Evolutionary conservation across 2,113 vertebrate species (phyloP), one percentile per base, ranked within the genome.

Genomic region (Mungos mungo): DNA sequence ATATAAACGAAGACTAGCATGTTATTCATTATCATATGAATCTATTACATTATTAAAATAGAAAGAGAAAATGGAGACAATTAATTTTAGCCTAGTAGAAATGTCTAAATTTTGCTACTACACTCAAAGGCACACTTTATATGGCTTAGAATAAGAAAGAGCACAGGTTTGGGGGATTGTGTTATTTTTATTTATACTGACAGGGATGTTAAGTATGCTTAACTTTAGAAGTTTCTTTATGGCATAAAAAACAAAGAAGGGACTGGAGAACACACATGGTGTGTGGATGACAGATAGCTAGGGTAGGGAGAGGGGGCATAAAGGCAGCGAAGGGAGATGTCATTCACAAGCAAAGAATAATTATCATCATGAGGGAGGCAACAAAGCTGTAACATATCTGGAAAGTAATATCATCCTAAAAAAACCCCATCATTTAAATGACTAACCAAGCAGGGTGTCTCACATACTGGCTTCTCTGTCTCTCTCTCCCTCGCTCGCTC

Each of bases 111-210:
- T 84, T 57, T 66, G 35, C 21, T 50, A 69, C 12, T 94, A n/a
- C 5, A 31, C 31, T 45, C 52, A 80, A 95, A 92, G 85, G 35
- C 15, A 88, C 47, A 93, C 77, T 93, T 91, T 57, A 38, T 18
- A 83, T 23, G 80, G 47, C 27, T 86, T 57, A 89, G 38, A 74
- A 74, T 69, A 79, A 97, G 66, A 33, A 25, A 63, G 0, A 18
- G 21, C 60, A 18, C 29, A 71, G 52, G 27, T 60, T 89, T 66
- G 52, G 25, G 27, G 76, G 45, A 60, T 0, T 50, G 31, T 57
- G 19, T 38, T 57, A 57, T 88, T 88, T 97, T 90, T 86, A 71
- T 85, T 68, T 88, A 54, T 86, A 84, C 11, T n/a, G n/a, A 96
- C 60, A 86, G 68, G n/a, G 11, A 38, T 50, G 10, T 9, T 72